phyloP scores from a whole-genome alignment of 2,113 vertebrate genomes.

The Synchiropus splendidus region DNA sequence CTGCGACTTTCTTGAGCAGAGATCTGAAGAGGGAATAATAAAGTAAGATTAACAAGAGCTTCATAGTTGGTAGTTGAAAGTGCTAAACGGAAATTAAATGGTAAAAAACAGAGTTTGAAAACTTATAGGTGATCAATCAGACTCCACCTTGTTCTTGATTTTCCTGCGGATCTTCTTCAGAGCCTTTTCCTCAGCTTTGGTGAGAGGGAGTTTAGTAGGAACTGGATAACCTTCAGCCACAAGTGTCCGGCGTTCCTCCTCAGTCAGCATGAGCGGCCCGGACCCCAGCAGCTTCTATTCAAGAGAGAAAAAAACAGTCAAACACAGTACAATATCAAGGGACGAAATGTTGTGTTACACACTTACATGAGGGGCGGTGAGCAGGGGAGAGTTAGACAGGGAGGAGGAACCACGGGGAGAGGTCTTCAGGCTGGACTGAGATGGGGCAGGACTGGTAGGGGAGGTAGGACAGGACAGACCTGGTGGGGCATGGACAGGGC shows the following conservation, averaged over 20 bases:
- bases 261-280: constrained; percentile 87
- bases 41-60: neutral
- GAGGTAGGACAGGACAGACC: constrained; percentile 66
- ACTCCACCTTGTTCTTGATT: constrained; percentile 88
- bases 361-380: constrained; percentile 87
- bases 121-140: too few relatives aligned
- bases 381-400: constrained; percentile 87
- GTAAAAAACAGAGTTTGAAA: too few relatives aligned
- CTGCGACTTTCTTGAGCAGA: constrained; percentile 97
- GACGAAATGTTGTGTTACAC: too few relatives aligned
- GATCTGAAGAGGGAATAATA: constrained; percentile 65
- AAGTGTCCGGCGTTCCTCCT: constrained; percentile 93
- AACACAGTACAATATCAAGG: neutral
- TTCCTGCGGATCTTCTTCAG: constrained; percentile 98
- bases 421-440: constrained; percentile 68
- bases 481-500: constrained; percentile 77
- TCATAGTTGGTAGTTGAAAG: too few relatives aligned
- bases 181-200: constrained; percentile 94
- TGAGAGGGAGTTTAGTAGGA: constrained; percentile 89
- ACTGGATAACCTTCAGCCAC: constrained; percentile 95
- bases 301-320: neutral
- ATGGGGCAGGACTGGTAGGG: constrained; percentile 74
- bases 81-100: too few relatives aligned
- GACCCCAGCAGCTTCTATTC: constrained; percentile 83
- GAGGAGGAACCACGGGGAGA: constrained; percentile 70